Conservation (phyloP, 1,140 invertebrate species). For the Trichoplusia ni region DNA sequence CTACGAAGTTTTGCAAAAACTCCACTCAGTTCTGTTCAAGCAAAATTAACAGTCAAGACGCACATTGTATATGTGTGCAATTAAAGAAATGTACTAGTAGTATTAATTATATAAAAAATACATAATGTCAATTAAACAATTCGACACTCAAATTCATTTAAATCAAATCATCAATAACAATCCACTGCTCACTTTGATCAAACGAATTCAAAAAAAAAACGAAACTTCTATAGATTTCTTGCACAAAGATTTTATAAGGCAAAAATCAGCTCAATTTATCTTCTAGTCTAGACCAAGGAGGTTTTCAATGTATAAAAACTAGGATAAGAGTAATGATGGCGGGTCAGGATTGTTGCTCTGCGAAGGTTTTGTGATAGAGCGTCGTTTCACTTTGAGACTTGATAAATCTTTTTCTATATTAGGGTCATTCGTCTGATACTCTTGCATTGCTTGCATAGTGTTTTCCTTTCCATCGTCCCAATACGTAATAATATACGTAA, state of each 20-base stretch:
- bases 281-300: neutral
- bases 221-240: neutral
- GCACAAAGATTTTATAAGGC: neutral
- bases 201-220: neutral
- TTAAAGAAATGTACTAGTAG: too few relatives aligned
- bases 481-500: too few relatives aligned
- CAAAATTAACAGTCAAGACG: too few relatives aligned
- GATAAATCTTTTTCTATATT: conserved; percentile 10
- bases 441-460: too few relatives aligned
- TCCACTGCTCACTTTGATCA: neutral
- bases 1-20: too few relatives aligned
- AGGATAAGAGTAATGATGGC: conserved; percentile 16
- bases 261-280: conserved; percentile 16
- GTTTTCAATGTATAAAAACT: conserved; percentile 23
- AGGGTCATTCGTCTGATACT: too few relatives aligned
- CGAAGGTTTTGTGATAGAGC: neutral
- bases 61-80: too few relatives aligned
- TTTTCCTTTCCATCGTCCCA: too few relatives aligned
- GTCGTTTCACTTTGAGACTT: conserved; percentile 7
- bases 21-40: too few relatives aligned
- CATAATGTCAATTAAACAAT: too few relatives aligned
- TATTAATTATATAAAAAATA: too few relatives aligned
- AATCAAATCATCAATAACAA: neutral
- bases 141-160: too few relatives aligned
- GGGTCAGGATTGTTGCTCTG: neutral